Evolutionary conservation across 1,140 invertebrate species (phyloP).

Genomic region (Armadillidium nasatum): DNA sequence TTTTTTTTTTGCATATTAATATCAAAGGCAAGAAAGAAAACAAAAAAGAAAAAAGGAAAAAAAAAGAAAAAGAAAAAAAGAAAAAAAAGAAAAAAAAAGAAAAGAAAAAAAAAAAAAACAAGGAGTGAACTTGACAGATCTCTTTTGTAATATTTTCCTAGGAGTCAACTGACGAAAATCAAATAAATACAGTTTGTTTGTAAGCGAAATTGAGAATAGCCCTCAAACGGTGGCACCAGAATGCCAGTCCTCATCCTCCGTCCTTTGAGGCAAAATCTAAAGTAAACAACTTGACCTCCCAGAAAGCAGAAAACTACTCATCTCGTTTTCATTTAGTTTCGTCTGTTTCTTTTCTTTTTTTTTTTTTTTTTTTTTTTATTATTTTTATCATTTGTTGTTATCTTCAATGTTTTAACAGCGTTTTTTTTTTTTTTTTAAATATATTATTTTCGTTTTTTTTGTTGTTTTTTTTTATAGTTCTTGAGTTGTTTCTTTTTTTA

Average conservation of each 20-base stretch:
- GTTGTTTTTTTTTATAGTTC: neutral
- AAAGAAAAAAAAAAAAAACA: neutral
- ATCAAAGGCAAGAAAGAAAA: too few species aligned
- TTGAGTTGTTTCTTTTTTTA: neutral
- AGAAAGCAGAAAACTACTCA: too few species aligned
- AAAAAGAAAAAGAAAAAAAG: too few species aligned
- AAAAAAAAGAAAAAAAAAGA: too few species aligned
- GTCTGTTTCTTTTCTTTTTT: too few species aligned
- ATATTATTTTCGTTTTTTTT: neutral
- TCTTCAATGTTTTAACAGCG: neutral
- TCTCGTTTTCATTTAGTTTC: too few species aligned
- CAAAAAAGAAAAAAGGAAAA: too few species aligned
- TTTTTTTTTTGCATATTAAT: too few species aligned
- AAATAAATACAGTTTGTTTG: constrained; percentile 1
- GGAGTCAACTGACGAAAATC: constrained; percentile 9
- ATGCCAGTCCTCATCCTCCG: neutral
- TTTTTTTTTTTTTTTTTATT: too few species aligned
- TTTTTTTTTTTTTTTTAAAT: neutral
- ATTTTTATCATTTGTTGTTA: too few species aligned
- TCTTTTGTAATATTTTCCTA: neutral
- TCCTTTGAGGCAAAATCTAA: neutral
- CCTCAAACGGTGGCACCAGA: constrained; percentile 2
- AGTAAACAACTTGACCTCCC: constrained; percentile 2
- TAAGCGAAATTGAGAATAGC: constrained; percentile 1
- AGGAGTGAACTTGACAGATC: neutral